Conservation (phyloP, 2,113 vertebrate genomes). For the Cyanoderma ruficeps region DNA sequence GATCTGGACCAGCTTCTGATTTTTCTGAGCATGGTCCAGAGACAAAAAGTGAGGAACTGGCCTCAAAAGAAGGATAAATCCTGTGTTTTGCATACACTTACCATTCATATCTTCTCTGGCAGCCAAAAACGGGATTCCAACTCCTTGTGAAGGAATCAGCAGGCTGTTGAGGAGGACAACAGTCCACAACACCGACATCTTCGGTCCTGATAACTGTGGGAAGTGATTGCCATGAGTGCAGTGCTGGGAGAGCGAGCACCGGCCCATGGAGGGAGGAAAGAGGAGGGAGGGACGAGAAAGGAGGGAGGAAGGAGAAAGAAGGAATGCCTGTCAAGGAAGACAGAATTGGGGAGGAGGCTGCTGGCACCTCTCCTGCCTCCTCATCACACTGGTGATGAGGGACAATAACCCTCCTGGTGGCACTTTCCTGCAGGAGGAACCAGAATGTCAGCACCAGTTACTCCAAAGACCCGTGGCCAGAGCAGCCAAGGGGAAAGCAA, state of each 20-base stretch:
- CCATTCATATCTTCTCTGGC: background rate
- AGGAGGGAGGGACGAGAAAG: background rate
- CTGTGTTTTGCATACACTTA: background rate
- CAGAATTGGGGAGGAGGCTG: background rate
- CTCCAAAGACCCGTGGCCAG: background rate
- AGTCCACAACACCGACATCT: background rate
- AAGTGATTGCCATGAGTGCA: background rate
- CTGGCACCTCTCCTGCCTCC: background rate
- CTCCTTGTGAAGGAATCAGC: conserved; percentile 21
- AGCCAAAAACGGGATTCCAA: accelerated
- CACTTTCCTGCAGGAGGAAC: background rate
- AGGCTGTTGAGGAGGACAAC: conserved; percentile 60
- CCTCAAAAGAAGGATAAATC: background rate
- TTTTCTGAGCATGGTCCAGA: background rate
- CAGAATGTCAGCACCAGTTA: background rate
- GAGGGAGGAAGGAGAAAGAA: background rate
- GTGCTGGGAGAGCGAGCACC: background rate
- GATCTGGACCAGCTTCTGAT: background rate
- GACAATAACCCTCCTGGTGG: background rate
- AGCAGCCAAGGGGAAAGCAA: background rate
- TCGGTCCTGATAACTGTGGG: background rate
- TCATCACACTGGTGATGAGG: background rate
- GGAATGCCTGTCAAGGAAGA: background rate
- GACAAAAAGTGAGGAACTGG: background rate
- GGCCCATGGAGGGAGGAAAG: background rate